phyloP scores from a whole-genome alignment of 2,113 vertebrate genomes.

The Amphiprion percula region DNA sequence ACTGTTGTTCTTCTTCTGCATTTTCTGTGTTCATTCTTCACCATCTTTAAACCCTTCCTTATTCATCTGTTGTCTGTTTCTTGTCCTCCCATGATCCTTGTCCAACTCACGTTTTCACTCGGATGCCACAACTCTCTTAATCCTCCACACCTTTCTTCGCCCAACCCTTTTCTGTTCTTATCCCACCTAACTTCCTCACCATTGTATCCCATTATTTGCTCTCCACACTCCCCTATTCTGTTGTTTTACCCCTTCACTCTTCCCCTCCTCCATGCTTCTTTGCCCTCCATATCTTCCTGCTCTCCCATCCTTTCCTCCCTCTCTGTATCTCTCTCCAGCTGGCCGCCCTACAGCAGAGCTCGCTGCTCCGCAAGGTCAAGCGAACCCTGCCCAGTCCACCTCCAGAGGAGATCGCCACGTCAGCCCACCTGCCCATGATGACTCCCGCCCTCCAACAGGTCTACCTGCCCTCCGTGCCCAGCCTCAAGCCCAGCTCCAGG shows the following conservation, averaged over 20 bases:
- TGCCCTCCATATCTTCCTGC: slow-evolving; percentile 47
- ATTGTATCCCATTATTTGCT: slow-evolving; percentile 7
- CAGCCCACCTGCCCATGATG: slow-evolving; percentile 89
- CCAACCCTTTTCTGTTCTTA: slow-evolving; percentile 2
- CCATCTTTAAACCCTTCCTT: neutral
- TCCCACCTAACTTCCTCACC: slow-evolving; percentile 15
- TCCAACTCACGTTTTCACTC: slow-evolving; percentile 11
- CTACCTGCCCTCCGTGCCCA: slow-evolving; percentile 89
- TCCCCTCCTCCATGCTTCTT: slow-evolving; percentile 24
- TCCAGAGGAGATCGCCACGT: slow-evolving; percentile 89
- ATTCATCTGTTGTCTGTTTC: neutral
- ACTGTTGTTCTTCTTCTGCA: neutral
- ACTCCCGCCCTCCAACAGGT: slow-evolving; percentile 91
- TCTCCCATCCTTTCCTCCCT: slow-evolving; percentile 45
- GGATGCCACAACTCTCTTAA: neutral
- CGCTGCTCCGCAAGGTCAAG: slow-evolving; percentile 96
- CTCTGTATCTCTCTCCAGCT: slow-evolving; percentile 84
- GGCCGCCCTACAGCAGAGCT: slow-evolving; percentile 92
- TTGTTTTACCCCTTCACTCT: slow-evolving; percentile 8
- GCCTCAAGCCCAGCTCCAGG: slow-evolving; percentile 85
- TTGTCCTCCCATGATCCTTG: neutral
- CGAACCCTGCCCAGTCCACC: slow-evolving; percentile 97
- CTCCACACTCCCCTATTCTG: slow-evolving; percentile 12
- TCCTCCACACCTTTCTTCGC: neutral
- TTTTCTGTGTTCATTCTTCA: slow-evolving; percentile 2